Evolutionary conservation across 2,113 vertebrate species (phyloP).

Genomic region (Aspiorhynchus laticeps): DNA sequence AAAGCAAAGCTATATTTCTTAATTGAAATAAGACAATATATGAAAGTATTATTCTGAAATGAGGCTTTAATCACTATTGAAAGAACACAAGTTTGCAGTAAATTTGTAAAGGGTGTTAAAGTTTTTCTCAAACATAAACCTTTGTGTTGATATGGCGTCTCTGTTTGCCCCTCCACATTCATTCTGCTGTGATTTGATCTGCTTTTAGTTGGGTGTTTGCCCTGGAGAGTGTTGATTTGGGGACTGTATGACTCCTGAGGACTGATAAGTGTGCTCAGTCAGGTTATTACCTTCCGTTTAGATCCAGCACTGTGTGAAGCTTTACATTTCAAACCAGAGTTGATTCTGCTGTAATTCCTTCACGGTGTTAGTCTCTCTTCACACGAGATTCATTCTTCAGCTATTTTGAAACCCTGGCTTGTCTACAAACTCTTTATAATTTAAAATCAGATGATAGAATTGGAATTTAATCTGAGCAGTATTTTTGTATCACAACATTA

Average conservation of each 20-base stretch:
- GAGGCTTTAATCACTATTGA: background rate
- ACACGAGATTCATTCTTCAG: background rate
- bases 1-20: background rate
- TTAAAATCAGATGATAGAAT: background rate
- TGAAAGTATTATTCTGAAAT: background rate
- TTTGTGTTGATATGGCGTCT: background rate
- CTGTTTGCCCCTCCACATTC: background rate
- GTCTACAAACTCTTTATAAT: background rate
- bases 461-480: background rate
- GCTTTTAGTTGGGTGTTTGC: constrained; percentile 2
- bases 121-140: background rate
- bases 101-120: background rate
- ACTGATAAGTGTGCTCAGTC: background rate
- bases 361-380: background rate
- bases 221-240: constrained; percentile 6
- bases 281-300: constrained; percentile 15
- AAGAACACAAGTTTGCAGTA: background rate
- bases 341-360: constrained; percentile 8
- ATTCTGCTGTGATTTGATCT: constrained; percentile 2
- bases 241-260: background rate
- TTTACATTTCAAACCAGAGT: constrained; percentile 3
- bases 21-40: background rate
- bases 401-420: background rate
- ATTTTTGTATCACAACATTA: background rate
- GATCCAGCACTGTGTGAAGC: background rate